phyloP scores from a whole-genome alignment of 2,113 vertebrate genomes.

The Larimichthys crocea region DNA sequence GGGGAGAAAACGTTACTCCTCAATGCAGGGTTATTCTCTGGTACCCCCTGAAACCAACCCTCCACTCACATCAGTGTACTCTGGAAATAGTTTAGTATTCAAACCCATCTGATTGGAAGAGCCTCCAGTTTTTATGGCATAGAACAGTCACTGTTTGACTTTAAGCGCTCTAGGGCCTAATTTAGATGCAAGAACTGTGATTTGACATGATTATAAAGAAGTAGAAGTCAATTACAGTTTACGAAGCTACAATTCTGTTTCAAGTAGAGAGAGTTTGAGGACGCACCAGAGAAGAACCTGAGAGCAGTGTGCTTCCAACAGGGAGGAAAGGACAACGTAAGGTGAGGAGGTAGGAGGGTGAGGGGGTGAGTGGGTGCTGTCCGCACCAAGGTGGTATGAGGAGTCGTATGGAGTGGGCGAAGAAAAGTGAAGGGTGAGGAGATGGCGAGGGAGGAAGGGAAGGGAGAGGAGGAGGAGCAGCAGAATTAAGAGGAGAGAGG shows the following conservation, averaged over 20 bases:
- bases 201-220: constrained; percentile 25
- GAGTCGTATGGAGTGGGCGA: constrained; percentile 62
- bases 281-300: constrained; percentile 67
- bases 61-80: constrained; percentile 9
- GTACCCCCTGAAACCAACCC: constrained; percentile 21
- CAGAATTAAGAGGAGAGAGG: constrained; percentile 86
- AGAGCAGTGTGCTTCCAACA: constrained; percentile 68
- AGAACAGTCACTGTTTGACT: not conserved
- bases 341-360: constrained; percentile 62
- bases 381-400: constrained; percentile 63
- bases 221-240: constrained; percentile 33
- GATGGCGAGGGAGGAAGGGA: constrained; percentile 63
- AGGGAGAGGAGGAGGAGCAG: constrained; percentile 68
- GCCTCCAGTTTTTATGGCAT: not conserved
- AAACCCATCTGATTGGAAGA: not conserved
- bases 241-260: constrained; percentile 23
- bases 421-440: constrained; percentile 66
- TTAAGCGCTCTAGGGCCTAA: not conserved
- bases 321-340: constrained; percentile 65
- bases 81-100: constrained; percentile 1
- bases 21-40: constrained; percentile 66
- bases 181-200: constrained; percentile 24
- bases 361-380: constrained; percentile 50
- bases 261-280: constrained; percentile 32
- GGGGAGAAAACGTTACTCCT: constrained; percentile 58